Base-by-base conservation (phyloP, 2,797 vertebrate genomes). In the Malacoraja senta region DNA sequence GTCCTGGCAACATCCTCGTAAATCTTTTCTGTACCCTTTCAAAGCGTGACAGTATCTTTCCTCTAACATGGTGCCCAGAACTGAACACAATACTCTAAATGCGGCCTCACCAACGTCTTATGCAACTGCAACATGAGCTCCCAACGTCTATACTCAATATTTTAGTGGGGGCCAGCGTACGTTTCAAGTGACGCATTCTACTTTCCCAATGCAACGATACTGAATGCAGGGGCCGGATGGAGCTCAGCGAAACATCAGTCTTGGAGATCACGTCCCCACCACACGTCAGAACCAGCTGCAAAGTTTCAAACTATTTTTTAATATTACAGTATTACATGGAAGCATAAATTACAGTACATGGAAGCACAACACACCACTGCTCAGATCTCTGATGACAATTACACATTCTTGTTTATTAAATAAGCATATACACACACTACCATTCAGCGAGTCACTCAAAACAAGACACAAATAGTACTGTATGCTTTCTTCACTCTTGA, bases 331-430 rank as follows among this genome's bases (percentile, higher is more conserved):
- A 53, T 53, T 53, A 92, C 72, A 92, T 92, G 74, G 29, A 92
- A 92, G 90, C 90, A 92, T 92, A 92, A 92, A 92, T 92, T 76
- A 92, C 90, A 92, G 68, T 44, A 92, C 90, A 76, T 92, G 29
- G 26, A 53, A 76, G 65, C 90, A 92, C 71, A 44, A 76, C 90
- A 92, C 90, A 92, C 71, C 35, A 74, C 38, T 76, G 90, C 90
- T 92, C 90, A 92, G 71, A 19, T 92, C 12, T 76, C 38, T 76
- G 71, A 92, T 76, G 44, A 92, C 65, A 92, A 71, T 35, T 92
- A 92, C 90, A 92, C 90, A 92, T 58, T 92, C 71, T 29, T 91
- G 83, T 88, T 74, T 74, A 53, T 92, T 76, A 92, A 92, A 76
- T 92, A 92, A 74, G 90, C 71, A 38, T 91, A 91, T 88, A 53